phyloP scores from a whole-genome alignment of 2,797 vertebrate genomes.

The Heliangelus exortis region DNA sequence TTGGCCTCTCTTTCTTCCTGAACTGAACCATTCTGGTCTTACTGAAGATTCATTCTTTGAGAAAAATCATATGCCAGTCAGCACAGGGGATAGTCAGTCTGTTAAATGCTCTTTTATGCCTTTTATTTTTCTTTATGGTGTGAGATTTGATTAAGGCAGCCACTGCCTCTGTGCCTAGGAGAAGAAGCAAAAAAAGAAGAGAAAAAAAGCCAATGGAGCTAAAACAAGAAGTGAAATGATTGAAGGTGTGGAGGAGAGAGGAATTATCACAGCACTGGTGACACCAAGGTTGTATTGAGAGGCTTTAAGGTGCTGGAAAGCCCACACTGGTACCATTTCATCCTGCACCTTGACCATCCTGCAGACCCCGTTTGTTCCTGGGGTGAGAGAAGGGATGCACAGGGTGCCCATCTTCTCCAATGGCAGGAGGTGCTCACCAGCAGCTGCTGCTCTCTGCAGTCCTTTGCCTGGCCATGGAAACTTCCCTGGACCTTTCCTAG shows the following conservation, averaged over 20 bases:
- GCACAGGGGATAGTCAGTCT: neutral
- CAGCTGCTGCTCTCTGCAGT: neutral
- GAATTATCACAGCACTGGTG: slow-evolving; percentile 4
- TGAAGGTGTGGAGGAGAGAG: slow-evolving; percentile 16
- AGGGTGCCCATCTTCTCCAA: neutral
- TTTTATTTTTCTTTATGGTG: slow-evolving; percentile 25
- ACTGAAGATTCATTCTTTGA: slow-evolving; percentile 23
- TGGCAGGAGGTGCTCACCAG: neutral
- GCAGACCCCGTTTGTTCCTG: neutral
- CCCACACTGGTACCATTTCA: neutral
- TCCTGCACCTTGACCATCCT: neutral
- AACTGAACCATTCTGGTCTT: slow-evolving; percentile 12
- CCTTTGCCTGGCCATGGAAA: neutral
- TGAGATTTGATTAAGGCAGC: slow-evolving; percentile 39
- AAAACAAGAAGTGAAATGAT: slow-evolving; percentile 4
- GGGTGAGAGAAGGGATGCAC: neutral
- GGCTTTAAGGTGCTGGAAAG: neutral
- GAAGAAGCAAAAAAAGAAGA: neutral
- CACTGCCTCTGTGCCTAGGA: neutral
- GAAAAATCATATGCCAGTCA: slow-evolving; percentile 26
- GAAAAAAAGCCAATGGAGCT: neutral
- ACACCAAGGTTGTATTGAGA: neutral
- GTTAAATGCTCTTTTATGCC: slow-evolving; percentile 13
- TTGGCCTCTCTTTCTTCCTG: slow-evolving; percentile 26
- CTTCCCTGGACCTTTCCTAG: neutral